A percentile compares a stretch with the other conserved stretches of the same genome.
Evolutionary conservation across 2,113 vertebrate genomes (phyloP).

Genomic region (Entomyzon cyanotis): DNA sequence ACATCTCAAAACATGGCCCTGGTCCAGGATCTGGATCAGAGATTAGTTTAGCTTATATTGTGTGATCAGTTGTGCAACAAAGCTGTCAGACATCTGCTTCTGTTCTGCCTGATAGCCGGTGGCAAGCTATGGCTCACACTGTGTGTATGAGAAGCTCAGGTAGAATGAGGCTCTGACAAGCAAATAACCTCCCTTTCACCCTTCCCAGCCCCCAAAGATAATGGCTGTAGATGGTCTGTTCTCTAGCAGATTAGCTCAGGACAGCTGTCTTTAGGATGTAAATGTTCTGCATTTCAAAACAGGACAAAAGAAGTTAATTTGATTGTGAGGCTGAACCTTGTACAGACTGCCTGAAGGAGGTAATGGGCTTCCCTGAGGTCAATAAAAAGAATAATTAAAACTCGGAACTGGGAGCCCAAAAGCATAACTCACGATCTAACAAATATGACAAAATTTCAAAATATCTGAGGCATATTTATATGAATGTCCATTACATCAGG

Average conservation of each 20-base stretch:
- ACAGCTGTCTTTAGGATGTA: background rate
- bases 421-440: background rate
- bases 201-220: background rate
- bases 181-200: background rate
- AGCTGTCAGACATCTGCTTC: background rate
- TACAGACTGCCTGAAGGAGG: background rate
- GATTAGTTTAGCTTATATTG: background rate
- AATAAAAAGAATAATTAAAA: background rate
- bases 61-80: background rate
- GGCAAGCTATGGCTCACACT: background rate
- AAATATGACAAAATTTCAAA: background rate
- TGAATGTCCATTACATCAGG: background rate
- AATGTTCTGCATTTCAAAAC: background rate
- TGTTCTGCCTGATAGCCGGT: background rate
- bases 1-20: background rate
- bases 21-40: background rate
- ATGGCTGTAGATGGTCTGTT: background rate
- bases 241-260: background rate
- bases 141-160: background rate
- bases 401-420: background rate
- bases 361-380: background rate
- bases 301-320: background rate
- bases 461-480: background rate
- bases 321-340: background rate
- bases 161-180: background rate